Conservation (phyloP, 2,113 vertebrate genomes). For the Edolisoma coerulescens region DNA sequence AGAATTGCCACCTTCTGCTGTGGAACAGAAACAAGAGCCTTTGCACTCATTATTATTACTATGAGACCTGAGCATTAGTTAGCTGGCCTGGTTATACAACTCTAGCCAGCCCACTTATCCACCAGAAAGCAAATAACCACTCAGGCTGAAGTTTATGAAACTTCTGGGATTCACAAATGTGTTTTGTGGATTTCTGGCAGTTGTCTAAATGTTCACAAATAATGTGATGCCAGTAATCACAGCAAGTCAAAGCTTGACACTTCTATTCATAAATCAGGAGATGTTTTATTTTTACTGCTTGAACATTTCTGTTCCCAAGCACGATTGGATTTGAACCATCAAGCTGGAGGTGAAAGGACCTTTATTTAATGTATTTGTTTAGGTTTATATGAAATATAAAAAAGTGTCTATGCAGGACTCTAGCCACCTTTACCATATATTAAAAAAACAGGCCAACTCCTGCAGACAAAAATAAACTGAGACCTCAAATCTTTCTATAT, state of each 20-base stretch:
- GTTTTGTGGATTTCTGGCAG: slow-evolving; percentile 52
- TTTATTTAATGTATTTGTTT: slow-evolving; percentile 48
- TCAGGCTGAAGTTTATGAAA: slow-evolving; percentile 50
- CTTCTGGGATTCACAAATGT: slow-evolving; percentile 54
- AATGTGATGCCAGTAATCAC: slow-evolving; percentile 54
- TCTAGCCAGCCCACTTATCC: neutral
- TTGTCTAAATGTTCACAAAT: slow-evolving; percentile 50
- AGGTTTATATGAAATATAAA: slow-evolving; percentile 30
- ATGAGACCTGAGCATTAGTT: neutral
- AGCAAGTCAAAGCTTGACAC: slow-evolving; percentile 51
- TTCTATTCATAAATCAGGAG: slow-evolving; percentile 55
- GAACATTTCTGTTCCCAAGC: slow-evolving; percentile 44
- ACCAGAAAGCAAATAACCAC: slow-evolving; percentile 43
- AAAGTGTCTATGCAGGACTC: slow-evolving; percentile 7
- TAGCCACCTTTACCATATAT: slow-evolving; percentile 16
- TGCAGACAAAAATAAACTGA: slow-evolving; percentile 39
- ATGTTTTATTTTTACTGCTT: slow-evolving; percentile 53
- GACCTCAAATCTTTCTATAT: neutral
- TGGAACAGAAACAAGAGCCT: neutral
- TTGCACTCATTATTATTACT: neutral
- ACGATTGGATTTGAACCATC: slow-evolving; percentile 48
- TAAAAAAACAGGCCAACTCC: slow-evolving; percentile 19
- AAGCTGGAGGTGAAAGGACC: slow-evolving; percentile 45
- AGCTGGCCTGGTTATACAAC: neutral
- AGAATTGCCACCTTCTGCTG: neutral